A percentile compares a stretch with the other conserved stretches of the same genome.
These are phyloP conservation scores for Columba livia DNA, from an alignment of 2,113 vertebrate species.

Conservation along the genomic window DNA sequence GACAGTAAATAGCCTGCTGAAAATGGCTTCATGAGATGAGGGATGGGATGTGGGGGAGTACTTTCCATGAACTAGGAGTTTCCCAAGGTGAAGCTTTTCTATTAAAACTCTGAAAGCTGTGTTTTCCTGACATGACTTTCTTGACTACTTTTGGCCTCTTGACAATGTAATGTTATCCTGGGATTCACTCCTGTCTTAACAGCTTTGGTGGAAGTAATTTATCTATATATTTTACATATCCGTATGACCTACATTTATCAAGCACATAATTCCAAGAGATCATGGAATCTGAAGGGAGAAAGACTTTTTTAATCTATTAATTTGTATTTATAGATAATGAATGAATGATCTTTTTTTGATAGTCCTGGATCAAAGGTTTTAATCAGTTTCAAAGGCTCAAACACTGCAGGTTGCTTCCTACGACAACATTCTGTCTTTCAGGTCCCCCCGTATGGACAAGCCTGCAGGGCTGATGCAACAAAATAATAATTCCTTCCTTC, in stretches of 20 bases:
- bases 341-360: background rate
- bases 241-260: slow-evolving; percentile 50
- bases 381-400: background rate
- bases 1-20: background rate
- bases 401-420: background rate
- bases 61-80: background rate
- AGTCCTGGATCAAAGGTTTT: background rate
- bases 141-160: slow-evolving; percentile 57
- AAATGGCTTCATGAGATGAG: background rate
- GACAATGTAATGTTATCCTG: slow-evolving; percentile 14
- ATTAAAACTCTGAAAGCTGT: slow-evolving; percentile 47
- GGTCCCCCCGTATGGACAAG: fast-evolving
- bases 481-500: background rate
- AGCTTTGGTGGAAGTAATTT: slow-evolving; percentile 56
- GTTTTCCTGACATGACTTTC: slow-evolving; percentile 8
- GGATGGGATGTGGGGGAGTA: background rate
- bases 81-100: slow-evolving; percentile 57
- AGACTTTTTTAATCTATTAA: slow-evolving; percentile 29
- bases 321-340: slow-evolving; percentile 34
- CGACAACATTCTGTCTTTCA: background rate
- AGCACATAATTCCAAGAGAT: slow-evolving; percentile 11
- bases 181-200: slow-evolving; percentile 48
- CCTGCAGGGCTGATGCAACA: background rate
- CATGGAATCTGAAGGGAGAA: background rate
- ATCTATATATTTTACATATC: slow-evolving; percentile 30